phyloP scores from a whole-genome alignment of 2,888 invertebrate species.

The Macaria notata region DNA sequence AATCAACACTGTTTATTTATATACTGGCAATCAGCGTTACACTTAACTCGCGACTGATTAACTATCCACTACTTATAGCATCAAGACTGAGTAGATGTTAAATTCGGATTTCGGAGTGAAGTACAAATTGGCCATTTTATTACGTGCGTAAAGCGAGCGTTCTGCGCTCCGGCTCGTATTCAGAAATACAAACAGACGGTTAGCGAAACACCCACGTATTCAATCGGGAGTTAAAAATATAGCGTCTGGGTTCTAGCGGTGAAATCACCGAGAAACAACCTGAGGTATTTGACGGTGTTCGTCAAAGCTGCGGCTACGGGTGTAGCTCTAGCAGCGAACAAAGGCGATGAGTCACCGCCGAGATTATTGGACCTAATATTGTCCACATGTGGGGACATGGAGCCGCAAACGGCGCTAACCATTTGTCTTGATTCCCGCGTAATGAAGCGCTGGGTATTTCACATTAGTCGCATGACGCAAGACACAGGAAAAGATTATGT shows the following conservation, averaged over 20 bases:
- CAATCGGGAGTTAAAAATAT: slow-evolving; percentile 45
- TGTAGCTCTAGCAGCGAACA: slow-evolving; percentile 44
- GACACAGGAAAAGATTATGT: slow-evolving; percentile 17
- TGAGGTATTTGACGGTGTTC: slow-evolving; percentile 40
- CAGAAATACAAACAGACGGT: slow-evolving; percentile 39
- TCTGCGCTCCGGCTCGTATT: slow-evolving; percentile 26
- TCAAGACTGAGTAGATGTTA: background rate
- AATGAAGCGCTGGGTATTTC: slow-evolving; percentile 16
- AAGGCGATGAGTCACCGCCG: slow-evolving; percentile 67
- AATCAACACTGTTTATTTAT: slow-evolving; percentile 50
- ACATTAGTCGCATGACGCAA: slow-evolving; percentile 22
- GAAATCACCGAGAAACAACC: slow-evolving; percentile 40
- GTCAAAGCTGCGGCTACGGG: slow-evolving; percentile 26
- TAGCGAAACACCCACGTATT: slow-evolving; percentile 45
- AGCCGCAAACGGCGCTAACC: slow-evolving; percentile 37
- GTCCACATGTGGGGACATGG: slow-evolving; percentile 45
- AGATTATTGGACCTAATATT: slow-evolving; percentile 65
- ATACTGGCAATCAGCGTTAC: slow-evolving; percentile 29
- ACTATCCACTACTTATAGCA: slow-evolving; percentile 10
- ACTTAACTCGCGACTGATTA: slow-evolving; percentile 26
- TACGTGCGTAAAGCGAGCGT: slow-evolving; percentile 11
- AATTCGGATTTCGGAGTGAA: slow-evolving; percentile 4
- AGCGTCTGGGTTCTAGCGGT: slow-evolving; percentile 36
- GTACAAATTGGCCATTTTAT: slow-evolving; percentile 19
- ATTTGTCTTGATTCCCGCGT: slow-evolving; percentile 27